Percentiles rank a stretch among this genome's conserved stretches.
phyloP scores from a whole-genome alignment of 37 sponge, comb jelly and placozoan genomes.

The Hexactinellida sp. region DNA sequence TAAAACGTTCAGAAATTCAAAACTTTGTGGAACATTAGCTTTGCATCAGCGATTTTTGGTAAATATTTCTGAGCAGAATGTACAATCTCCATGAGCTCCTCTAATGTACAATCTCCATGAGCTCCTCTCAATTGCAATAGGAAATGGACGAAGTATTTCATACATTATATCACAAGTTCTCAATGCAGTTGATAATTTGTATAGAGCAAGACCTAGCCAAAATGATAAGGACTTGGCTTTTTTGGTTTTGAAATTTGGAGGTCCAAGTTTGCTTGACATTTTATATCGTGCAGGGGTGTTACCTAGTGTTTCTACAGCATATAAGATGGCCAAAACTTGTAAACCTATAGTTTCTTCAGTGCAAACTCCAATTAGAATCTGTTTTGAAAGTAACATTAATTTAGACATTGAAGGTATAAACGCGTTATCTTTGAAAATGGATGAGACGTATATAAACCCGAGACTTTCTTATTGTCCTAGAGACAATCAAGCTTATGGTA shows the following conservation, averaged over 20 bases:
- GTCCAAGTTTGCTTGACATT: neutral
- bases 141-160: neutral
- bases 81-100: neutral
- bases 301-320: neutral
- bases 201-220: neutral
- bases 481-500: no score
- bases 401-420: neutral
- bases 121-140: neutral
- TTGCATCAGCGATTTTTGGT: neutral
- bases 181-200: neutral
- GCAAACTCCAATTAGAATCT: neutral
- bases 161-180: neutral
- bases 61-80: neutral
- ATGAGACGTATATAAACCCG: neutral
- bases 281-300: neutral
- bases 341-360: neutral
- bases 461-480: no score
- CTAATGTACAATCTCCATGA: neutral
- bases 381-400: neutral
- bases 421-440: neutral
- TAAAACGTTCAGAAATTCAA: neutral
- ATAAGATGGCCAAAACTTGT: neutral
- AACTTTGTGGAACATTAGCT: neutral
- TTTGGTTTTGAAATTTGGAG: neutral
- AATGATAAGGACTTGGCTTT: neutral